Evolutionary conservation across 2,888 invertebrate genomes (phyloP).

Genomic region (Drosophila differens): DNA sequence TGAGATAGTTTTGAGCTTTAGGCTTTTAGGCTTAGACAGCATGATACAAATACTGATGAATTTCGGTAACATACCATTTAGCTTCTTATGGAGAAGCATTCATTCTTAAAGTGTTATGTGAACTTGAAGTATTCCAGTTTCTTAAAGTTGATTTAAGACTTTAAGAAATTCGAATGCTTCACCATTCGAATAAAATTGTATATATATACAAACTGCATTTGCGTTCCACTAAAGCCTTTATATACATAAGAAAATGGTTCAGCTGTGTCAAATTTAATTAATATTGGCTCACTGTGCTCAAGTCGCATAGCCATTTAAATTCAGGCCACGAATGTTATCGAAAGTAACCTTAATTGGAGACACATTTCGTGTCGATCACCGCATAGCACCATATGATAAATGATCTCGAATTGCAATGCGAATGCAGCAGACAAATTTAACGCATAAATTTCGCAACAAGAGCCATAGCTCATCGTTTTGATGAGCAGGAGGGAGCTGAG

Average conservation of each 20-base stretch:
- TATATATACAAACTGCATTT: neutral
- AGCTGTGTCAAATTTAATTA: neutral
- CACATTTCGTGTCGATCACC: conserved; percentile 7
- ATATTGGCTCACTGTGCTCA: neutral
- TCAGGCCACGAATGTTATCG: neutral
- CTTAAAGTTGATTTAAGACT: no score
- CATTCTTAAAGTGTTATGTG: neutral
- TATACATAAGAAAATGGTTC: neutral
- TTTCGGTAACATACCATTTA: neutral
- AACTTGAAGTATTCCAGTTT: neutral
- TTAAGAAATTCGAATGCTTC: neutral
- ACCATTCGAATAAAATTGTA: neutral
- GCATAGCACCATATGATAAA: neutral
- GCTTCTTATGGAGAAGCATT: neutral
- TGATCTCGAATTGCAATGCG: conserved; percentile 7
- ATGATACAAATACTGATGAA: neutral
- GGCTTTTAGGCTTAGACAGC: neutral
- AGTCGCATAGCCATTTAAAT: neutral
- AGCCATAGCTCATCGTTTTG: neutral
- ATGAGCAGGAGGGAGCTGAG: neutral
- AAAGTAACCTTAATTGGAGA: neutral
- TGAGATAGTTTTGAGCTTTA: neutral
- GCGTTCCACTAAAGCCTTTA: neutral
- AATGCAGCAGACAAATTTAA: conserved; percentile 22
- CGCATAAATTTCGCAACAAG: conserved; percentile 25